Base-by-base conservation (phyloP, 2,797 vertebrate species). In the Leptoclinus maculatus region DNA sequence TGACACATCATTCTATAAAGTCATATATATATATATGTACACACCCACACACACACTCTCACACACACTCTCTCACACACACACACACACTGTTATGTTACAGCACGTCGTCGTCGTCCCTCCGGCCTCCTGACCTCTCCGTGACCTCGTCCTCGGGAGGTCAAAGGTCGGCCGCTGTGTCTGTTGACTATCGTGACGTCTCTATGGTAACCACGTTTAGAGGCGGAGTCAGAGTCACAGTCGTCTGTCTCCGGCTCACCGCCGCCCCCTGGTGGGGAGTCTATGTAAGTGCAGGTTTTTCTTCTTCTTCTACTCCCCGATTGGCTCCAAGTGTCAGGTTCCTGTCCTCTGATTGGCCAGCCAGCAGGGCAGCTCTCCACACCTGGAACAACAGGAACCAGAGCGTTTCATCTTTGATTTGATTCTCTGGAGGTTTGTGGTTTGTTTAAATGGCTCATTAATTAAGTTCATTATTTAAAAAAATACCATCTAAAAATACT, bases 361-460 rank as follows among this genome's bases (percentile, higher is more conserved):
- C 90, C 91, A 92, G 80, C 87, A 92, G n/a, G 90, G 90, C 63
- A 88, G 45, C 77, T 89, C 89, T 0, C 88, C 92, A 70, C 91
- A 91, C 86, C 91, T 93, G 80, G 17, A 67, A 8, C 14, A 19
- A 54, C n/a, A 63, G 16, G 19, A 54, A 17, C 6, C 43, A 45
- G 43, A 45, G 16, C 2, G 34, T 36, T n/a, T n/a, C n/a, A n/a
- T n/a, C n/a, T n/a, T n/a, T n/a, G n/a, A n/a, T n/a, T n/a, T n/a
- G 34, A 36, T 36, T 36, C 34, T 36, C 34, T 36, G 34, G 34
- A 36, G 34, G 4, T 36, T 5, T 32, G 29, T 32, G 29, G 29
- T 32, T 5, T 32, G 29, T 32, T 32, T 32, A 32, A 32, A 5
- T 5, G 29, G 29, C 29, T 32, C 29, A 32, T 32, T 32, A 32